Evolutionary conservation across 2,888 invertebrate species (phyloP).

Genomic region (Leucophenga montana): DNA sequence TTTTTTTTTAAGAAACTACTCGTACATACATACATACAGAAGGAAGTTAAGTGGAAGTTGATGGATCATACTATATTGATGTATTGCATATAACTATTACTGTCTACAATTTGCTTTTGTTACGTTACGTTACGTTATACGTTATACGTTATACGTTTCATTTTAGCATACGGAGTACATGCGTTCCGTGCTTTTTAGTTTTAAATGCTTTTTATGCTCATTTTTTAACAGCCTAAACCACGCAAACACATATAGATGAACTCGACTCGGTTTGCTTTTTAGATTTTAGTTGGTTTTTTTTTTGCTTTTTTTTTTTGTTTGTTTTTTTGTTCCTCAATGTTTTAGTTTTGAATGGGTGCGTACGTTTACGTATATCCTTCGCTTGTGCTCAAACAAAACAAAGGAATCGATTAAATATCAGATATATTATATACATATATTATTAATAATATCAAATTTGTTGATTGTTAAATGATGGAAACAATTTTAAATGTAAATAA

Average conservation of each 20-base stretch:
- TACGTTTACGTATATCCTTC: constrained; percentile 54
- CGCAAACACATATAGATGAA: constrained; percentile 72
- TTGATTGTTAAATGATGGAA: constrained; percentile 24
- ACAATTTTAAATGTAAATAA: constrained; percentile 4
- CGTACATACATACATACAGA: too few species aligned
- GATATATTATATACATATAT: constrained; percentile 46
- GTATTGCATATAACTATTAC: too few species aligned
- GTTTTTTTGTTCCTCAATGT: constrained; percentile 10
- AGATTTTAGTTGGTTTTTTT: background rate
- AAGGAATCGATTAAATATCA: constrained; percentile 58
- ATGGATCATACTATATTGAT: too few species aligned
- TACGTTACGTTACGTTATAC: background rate
- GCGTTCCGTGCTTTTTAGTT: constrained; percentile 23
- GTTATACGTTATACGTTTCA: background rate
- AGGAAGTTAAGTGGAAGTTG: too few species aligned
- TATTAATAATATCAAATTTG: constrained; percentile 36
- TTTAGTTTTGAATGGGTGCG: constrained; percentile 54
- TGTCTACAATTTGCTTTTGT: background rate
- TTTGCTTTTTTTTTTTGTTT: constrained; percentile 17
- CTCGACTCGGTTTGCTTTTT: constrained; percentile 68
- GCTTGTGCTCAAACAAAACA: constrained; percentile 69
- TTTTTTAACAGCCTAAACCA: constrained; percentile 71
- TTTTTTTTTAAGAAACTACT: too few species aligned
- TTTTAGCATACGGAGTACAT: background rate
- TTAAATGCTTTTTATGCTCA: constrained; percentile 49